Percentiles rank a stretch among this genome's conserved stretches.
Evolutionary conservation across 1,140 invertebrate species (phyloP).

Genomic region (Apolygus lucorum): DNA sequence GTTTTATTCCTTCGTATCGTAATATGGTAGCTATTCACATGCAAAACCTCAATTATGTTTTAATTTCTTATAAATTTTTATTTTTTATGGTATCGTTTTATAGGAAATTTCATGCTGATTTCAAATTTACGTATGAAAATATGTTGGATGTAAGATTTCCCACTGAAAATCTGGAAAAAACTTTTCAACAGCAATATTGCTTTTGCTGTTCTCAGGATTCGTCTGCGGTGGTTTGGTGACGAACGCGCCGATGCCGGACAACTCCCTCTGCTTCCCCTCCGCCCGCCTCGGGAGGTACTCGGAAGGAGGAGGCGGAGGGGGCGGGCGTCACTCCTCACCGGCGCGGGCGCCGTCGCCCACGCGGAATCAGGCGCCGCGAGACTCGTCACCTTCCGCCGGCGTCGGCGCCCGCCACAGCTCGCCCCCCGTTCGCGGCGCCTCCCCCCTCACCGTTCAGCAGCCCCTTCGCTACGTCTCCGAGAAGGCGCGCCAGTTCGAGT

Average conservation of each 20-base stretch:
- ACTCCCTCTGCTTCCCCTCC: conserved; percentile 1
- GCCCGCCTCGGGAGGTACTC: conserved; percentile 26
- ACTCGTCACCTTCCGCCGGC: neutral
- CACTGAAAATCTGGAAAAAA: too few species aligned
- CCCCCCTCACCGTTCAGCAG: neutral
- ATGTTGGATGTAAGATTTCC: too few species aligned
- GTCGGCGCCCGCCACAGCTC: neutral
- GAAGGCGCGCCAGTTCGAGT: conserved; percentile 64
- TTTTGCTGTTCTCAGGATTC: conserved; percentile 25
- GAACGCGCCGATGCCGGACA: conserved; percentile 20
- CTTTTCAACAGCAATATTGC: too few species aligned
- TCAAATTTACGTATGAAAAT: too few species aligned
- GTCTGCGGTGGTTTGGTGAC: conserved; percentile 29
- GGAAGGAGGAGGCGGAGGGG: conserved; percentile 22
- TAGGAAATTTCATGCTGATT: too few species aligned
- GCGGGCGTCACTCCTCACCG: neutral
- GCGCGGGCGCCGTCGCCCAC: neutral
- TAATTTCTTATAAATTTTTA: too few species aligned
- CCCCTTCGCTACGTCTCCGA: conserved; percentile 49
- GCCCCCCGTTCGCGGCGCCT: neutral
- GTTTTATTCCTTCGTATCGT: too few species aligned
- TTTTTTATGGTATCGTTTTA: too few species aligned
- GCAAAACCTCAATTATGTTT: too few species aligned
- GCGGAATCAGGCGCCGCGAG: neutral
- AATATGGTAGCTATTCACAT: too few species aligned